These are phyloP conservation scores for Latrodectus hesperus DNA, from an alignment of 2,888 invertebrate species.

Conservation along the genomic window DNA sequence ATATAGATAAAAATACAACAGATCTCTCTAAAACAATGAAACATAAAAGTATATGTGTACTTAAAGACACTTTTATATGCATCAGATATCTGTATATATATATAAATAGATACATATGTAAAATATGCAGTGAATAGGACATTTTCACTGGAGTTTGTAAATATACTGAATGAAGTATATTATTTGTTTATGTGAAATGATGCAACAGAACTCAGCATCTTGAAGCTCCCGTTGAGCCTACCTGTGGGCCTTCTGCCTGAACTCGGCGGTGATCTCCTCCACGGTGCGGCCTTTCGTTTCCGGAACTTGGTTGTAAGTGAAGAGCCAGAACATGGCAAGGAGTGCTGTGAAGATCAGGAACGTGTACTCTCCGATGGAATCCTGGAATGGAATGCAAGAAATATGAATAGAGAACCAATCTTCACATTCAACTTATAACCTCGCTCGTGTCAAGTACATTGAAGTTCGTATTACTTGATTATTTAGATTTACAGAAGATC, in stretches of 20 bases:
- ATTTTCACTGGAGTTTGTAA: background rate
- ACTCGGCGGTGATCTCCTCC: constrained; percentile 89
- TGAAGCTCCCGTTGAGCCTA: constrained; percentile 7
- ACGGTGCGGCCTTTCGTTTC: constrained; percentile 91
- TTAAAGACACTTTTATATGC: constrained; percentile 10
- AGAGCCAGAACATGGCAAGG: constrained; percentile 82
- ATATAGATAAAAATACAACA: constrained; percentile 35
- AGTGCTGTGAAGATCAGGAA: constrained; percentile 87
- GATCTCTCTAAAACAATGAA: constrained; percentile 20
- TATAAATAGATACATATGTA: constrained; percentile 22
- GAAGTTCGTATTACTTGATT: too few relatives aligned
- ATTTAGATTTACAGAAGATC: too few relatives aligned
- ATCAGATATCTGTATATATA: constrained; percentile 21
- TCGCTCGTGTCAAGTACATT: background rate
- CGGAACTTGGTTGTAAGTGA: constrained; percentile 88
- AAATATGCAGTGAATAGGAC: constrained; percentile 13
- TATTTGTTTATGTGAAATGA: background rate
- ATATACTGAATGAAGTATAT: background rate
- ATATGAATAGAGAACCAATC: background rate
- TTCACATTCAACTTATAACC: background rate
- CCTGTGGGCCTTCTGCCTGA: constrained; percentile 78
- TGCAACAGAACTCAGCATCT: background rate
- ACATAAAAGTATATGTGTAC: constrained; percentile 20
- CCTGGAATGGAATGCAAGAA: constrained; percentile 75
- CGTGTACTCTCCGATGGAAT: constrained; percentile 81